phyloP scores from a whole-genome alignment of 2,888 invertebrate genomes.

The Malthinus flaveolus region DNA sequence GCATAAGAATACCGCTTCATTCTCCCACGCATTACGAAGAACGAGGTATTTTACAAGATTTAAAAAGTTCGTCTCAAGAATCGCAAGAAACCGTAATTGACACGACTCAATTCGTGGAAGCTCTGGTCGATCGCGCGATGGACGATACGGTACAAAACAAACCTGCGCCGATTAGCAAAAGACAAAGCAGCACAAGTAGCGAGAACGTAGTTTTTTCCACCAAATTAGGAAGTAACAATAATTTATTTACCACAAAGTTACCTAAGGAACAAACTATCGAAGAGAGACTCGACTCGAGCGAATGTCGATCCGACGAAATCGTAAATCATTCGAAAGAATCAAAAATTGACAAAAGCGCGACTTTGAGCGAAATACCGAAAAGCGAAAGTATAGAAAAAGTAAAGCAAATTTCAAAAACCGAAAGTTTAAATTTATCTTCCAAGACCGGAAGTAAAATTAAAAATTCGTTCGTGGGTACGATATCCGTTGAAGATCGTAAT shows the following conservation, averaged over 20 bases:
- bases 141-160: background rate
- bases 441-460: conserved; percentile 13
- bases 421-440: conserved; percentile 15
- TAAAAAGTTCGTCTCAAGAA: conserved; percentile 54
- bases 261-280: conserved; percentile 44
- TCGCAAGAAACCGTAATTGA: conserved; percentile 59
- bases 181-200: conserved; percentile 52
- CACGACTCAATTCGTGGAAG: conserved; percentile 31
- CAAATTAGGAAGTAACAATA: conserved; percentile 69
- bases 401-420: conserved; percentile 8
- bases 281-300: conserved; percentile 6
- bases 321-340: conserved; percentile 1
- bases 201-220: conserved; percentile 67
- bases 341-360: conserved; percentile 8
- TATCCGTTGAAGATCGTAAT: conserved; percentile 56
- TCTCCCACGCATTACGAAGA: conserved; percentile 72
- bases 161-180: conserved; percentile 22
- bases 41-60: conserved; percentile 43
- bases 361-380: conserved; percentile 15
- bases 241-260: conserved; percentile 63
- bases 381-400: background rate
- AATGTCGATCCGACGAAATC: conserved; percentile 6
- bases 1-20: conserved; percentile 73
- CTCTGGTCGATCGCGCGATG: conserved; percentile 18
- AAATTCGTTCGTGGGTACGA: conserved; percentile 33